These are phyloP conservation scores for Hyles lineata DNA, from an alignment of 2,888 invertebrate genomes.

Conservation along the genomic window DNA sequence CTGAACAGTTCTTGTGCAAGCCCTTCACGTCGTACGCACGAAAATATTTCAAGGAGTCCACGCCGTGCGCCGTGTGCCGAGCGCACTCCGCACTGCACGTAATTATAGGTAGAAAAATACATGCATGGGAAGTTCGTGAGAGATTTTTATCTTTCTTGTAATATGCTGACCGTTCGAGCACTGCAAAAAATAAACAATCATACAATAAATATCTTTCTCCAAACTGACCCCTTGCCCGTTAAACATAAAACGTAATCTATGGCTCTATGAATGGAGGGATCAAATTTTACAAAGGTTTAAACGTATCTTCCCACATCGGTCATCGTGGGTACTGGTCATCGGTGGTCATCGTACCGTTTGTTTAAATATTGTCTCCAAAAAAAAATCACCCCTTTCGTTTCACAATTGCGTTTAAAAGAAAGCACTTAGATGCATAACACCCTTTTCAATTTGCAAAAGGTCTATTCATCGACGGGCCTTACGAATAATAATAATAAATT, in stretches of 20 bases:
- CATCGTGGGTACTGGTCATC: constrained; percentile 79
- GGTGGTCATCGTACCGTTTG: constrained; percentile 78
- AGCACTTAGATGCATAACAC: constrained; percentile 65
- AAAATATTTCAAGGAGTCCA: constrained; percentile 78
- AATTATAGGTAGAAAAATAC: constrained; percentile 82
- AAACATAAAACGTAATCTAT: constrained; percentile 64
- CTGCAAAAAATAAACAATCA: constrained; percentile 74
- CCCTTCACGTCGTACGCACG: constrained; percentile 81
- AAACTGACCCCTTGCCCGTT: constrained; percentile 64
- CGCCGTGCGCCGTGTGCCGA: constrained; percentile 55
- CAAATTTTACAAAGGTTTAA: constrained; percentile 67
- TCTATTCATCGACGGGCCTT: constrained; percentile 52
- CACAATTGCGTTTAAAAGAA: constrained; percentile 65
- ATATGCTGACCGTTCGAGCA: constrained; percentile 70
- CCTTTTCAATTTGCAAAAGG: constrained; percentile 70
- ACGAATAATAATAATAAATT: constrained; percentile 21
- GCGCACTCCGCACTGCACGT: constrained; percentile 50
- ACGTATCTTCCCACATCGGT: constrained; percentile 80
- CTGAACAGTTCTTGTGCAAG: constrained; percentile 81
- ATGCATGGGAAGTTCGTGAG: constrained; percentile 73
- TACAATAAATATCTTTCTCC: constrained; percentile 58
- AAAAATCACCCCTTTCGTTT: constrained; percentile 70
- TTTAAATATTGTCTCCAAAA: constrained; percentile 67
- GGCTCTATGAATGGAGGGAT: constrained; percentile 68
- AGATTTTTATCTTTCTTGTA: constrained; percentile 68